phyloP scores from a whole-genome alignment of 2,888 invertebrate species.

The Candidula unifasciata region DNA sequence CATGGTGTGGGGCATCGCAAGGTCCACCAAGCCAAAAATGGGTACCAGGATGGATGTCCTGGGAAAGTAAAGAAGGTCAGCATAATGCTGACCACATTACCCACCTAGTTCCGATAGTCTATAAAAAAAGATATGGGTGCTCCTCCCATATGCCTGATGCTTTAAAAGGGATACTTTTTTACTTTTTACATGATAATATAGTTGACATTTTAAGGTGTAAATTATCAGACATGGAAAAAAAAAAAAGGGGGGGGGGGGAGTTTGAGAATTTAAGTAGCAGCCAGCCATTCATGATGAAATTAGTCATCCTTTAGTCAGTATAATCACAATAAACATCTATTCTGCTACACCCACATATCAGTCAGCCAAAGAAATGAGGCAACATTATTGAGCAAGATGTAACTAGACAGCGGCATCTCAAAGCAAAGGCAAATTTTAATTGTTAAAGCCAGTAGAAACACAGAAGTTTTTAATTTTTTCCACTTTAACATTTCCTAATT shows the following conservation, averaged over 20 bases:
- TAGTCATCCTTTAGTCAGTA: background rate
- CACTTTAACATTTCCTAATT: background rate
- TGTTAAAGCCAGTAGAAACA: background rate
- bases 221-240: background rate
- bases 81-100: too few species aligned
- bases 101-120: too few species aligned
- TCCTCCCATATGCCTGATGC: too few species aligned
- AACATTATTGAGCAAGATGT: constrained; percentile 13
- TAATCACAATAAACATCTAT: background rate
- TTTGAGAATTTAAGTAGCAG: background rate
- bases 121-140: too few species aligned
- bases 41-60: too few species aligned
- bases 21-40: too few species aligned
- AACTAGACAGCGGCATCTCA: constrained; percentile 10
- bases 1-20: too few species aligned
- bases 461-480: background rate
- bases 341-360: background rate
- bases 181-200: too few species aligned
- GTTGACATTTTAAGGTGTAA: too few species aligned
- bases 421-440: background rate
- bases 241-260: background rate
- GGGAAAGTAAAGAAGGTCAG: too few species aligned
- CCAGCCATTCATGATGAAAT: background rate
- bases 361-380: constrained; percentile 28
- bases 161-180: too few species aligned